Base-by-base conservation (phyloP, 2,797 vertebrate genomes). In the Arctocebus calabarensis region DNA sequence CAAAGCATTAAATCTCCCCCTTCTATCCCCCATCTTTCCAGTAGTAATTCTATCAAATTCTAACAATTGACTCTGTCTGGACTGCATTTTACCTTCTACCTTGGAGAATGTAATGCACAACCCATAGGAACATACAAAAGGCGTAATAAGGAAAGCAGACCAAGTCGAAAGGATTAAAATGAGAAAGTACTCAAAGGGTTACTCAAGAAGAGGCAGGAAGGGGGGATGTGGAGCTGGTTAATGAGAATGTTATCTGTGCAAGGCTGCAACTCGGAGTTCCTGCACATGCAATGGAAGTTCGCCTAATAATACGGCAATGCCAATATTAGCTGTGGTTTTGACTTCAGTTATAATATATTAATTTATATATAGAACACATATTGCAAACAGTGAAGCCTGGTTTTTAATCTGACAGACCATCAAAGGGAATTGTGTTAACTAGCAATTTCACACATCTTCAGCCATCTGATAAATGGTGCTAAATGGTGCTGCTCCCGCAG, bases 401-500 rank as follows among this genome's bases (percentile, higher is more conserved):
- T 32, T 96, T 95, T 94, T 89, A 43, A 88, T 95, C 93, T 96
- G 96, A 81, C 95, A 96, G 94, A 52, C 37, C 32, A 23, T 96
- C 84, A 91, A 79, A 96, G 85, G 79, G 84, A 95, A 90, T 81
- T 93, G 73, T 94, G 91, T 88, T 97, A 97, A 95, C 90, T 91
- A 95, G 82, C 52, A 90, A 57, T 91, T 97, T 96, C 94, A 97
- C 95, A 94, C 95, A 92, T 97, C 94, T 94, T 93, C 84, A 78
- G 84, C 81, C 48, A 88, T 89, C 90, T 95, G 97, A 96, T 90
- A 91, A 95, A 91, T 95, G 87, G 81, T 87, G 75, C 78, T 85
- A 92, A 91, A 95, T 87, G 45, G 83, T 83, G 86, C 66, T 57
- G 83, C 23, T 82, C 43, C 86, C 86, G 77, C 61, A 68, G 55